phyloP scores from a whole-genome alignment of 1,140 invertebrate species.

The Drosophila azteca region DNA sequence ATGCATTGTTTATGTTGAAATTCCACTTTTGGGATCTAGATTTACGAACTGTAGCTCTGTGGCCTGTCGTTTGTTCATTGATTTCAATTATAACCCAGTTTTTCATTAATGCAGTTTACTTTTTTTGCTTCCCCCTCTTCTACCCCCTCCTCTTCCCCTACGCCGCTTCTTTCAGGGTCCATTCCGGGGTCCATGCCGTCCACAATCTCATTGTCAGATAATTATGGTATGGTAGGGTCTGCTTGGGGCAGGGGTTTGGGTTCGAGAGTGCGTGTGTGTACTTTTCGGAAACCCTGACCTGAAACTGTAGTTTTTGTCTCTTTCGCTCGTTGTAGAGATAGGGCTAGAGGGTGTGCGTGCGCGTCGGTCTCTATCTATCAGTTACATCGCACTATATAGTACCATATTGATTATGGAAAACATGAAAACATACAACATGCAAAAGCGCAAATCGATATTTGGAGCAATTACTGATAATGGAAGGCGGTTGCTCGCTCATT shows the following conservation, averaged over 20 bases:
- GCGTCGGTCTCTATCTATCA: background rate
- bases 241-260: background rate
- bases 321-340: constrained; percentile 29
- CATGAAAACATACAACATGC: constrained; percentile 44
- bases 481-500: background rate
- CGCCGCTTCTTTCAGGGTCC: constrained; percentile 31
- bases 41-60: constrained; percentile 16
- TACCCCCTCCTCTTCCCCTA: background rate
- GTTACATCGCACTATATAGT: no score
- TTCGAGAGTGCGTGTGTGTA: constrained; percentile 42
- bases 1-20: constrained; percentile 69
- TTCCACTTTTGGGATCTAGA: constrained; percentile 40
- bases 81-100: constrained; percentile 80
- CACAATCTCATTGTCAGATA: constrained; percentile 72
- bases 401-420: constrained; percentile 10
- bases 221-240: constrained; percentile 48
- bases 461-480: constrained; percentile 73
- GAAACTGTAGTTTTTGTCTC: constrained; percentile 66
- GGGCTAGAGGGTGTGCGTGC: constrained; percentile 9
- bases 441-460: constrained; percentile 72
- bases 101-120: constrained; percentile 65
- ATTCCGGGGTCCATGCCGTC: constrained; percentile 40
- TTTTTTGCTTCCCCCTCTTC: constrained; percentile 22
- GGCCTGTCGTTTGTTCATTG: constrained; percentile 45
- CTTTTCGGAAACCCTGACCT: constrained; percentile 74